Base-by-base conservation (phyloP, 2,797 vertebrate genomes). In the Pangasius mekongensis region DNA sequence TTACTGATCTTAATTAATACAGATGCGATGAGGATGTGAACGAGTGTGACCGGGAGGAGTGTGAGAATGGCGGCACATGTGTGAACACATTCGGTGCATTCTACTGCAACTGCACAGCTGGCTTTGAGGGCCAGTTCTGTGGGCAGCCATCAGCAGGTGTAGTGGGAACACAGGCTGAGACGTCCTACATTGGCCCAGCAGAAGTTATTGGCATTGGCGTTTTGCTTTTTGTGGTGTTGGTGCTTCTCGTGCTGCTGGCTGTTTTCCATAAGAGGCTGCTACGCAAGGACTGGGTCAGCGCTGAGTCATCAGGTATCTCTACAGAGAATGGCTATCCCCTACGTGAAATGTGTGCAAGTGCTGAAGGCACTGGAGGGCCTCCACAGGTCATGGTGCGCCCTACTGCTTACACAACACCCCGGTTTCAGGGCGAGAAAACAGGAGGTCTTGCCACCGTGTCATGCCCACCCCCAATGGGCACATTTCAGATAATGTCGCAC, bases 21-120 rank as follows among this genome's bases (percentile, higher is more conserved):
- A 99, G 98, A 95, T 99, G 98, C 86, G 97, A 98, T 27, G 96
- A 98, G 89, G 98, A 99, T 87, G 92, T 99, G 54, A 95, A 99
- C 0, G 98, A 99, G 92, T 99, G 98, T 0, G 96, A 97, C 86
- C 94, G 93, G 87, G 94, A 97, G 66, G 95, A 95, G 91, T 99
- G 98, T 67, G 95, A 97, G 88, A 96, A 97, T 0, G 96, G 96
- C 0, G 98, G 97, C 3, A 93, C 94, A 36, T 99, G 98, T 1
- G 94, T 99, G 89, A 99, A 99, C 89, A 91, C 97, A 0, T 97
- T 97, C 0, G 98, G 98, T 27, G 97, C 97, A 0, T 99, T 98
- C 94, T 95, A 96, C 78, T 99, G 98, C 91, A 99, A 99, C 95
- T 99, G 98, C 92, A 97, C 97, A 0, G 94, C 95, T 0, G 98